Evolutionary conservation across 2,797 vertebrate species (phyloP).

Genomic region (Neosalanx taihuensis): DNA sequence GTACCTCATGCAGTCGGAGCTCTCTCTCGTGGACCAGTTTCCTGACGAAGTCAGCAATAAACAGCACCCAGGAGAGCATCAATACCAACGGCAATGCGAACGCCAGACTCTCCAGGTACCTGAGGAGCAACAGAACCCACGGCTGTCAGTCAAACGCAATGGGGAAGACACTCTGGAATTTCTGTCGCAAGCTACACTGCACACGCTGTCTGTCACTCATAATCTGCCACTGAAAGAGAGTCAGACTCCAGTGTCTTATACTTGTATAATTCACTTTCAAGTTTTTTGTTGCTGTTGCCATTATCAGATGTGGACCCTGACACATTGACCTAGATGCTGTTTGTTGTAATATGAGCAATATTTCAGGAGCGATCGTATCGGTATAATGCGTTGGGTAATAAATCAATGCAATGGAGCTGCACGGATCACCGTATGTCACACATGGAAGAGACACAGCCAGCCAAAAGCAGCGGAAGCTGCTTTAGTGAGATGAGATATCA

Average conservation of each 20-base stretch:
- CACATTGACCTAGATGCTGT: slow-evolving; percentile 21
- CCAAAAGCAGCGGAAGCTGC: slow-evolving; percentile 22
- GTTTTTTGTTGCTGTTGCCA: slow-evolving; percentile 20
- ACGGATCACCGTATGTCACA: slow-evolving; percentile 46
- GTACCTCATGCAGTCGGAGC: slow-evolving; percentile 92
- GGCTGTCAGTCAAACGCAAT: slow-evolving; percentile 48
- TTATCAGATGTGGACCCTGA: slow-evolving; percentile 27
- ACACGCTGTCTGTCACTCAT: slow-evolving; percentile 26
- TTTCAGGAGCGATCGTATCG: slow-evolving; percentile 46
- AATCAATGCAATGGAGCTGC: slow-evolving; percentile 43
- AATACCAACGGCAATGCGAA: slow-evolving; percentile 91
- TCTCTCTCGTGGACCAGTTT: slow-evolving; percentile 96
- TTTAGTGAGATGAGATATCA: slow-evolving; percentile 51
- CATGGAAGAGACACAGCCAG: slow-evolving; percentile 39
- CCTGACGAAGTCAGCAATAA: slow-evolving; percentile 93
- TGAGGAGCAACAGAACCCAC: slow-evolving; percentile 61
- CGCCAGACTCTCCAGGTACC: slow-evolving; percentile 90
- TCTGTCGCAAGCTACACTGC: too few species aligned
- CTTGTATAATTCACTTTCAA: slow-evolving; percentile 43
- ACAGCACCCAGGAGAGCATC: slow-evolving; percentile 95
- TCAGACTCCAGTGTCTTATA: slow-evolving; percentile 20
- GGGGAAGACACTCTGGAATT: slow-evolving; percentile 21
- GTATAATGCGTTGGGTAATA: slow-evolving; percentile 46
- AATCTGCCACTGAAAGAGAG: background rate
- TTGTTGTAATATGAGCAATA: slow-evolving; percentile 38